Conservation (phyloP, 2,888 invertebrate species). For the Agrilus cyanescens region DNA sequence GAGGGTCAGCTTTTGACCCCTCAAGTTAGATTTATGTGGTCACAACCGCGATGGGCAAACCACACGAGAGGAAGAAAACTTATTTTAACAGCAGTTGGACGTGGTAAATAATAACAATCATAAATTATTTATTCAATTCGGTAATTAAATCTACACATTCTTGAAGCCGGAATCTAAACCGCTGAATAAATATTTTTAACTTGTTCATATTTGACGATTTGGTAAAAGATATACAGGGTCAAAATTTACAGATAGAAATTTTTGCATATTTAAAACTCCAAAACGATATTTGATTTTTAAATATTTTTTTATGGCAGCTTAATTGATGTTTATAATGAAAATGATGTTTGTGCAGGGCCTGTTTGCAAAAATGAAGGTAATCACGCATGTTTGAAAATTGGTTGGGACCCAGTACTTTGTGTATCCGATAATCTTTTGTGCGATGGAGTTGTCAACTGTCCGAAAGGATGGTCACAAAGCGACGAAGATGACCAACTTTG, state of each 20-base stretch:
- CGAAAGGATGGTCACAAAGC: constrained; percentile 42
- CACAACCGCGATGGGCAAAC: constrained; percentile 19
- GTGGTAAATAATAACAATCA: constrained; percentile 18
- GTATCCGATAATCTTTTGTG: constrained; percentile 53
- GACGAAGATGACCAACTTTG: constrained; percentile 31
- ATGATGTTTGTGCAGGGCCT: constrained; percentile 14
- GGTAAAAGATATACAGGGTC: too few relatives aligned
- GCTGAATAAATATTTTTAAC: too few relatives aligned
- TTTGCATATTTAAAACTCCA: not conserved
- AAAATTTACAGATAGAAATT: too few relatives aligned
- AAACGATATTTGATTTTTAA: not conserved
- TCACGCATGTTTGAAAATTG: constrained; percentile 29
- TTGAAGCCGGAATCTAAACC: too few relatives aligned
- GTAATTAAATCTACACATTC: too few relatives aligned
- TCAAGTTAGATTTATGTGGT: constrained; percentile 25
- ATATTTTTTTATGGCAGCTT: not conserved
- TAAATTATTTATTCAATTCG: not conserved
- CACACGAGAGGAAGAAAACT: constrained; percentile 20
- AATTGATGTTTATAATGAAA: not conserved
- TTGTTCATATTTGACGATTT: too few relatives aligned
- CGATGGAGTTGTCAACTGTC: constrained; percentile 55
- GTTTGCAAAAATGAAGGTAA: constrained; percentile 23
- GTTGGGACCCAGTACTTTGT: constrained; percentile 39
- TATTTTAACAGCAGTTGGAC: constrained; percentile 26
- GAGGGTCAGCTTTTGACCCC: constrained; percentile 24